Percentiles rank a stretch among this genome's conserved stretches.
phyloP scores from a whole-genome alignment of 2,797 vertebrate genomes.

The Fratercula arctica region DNA sequence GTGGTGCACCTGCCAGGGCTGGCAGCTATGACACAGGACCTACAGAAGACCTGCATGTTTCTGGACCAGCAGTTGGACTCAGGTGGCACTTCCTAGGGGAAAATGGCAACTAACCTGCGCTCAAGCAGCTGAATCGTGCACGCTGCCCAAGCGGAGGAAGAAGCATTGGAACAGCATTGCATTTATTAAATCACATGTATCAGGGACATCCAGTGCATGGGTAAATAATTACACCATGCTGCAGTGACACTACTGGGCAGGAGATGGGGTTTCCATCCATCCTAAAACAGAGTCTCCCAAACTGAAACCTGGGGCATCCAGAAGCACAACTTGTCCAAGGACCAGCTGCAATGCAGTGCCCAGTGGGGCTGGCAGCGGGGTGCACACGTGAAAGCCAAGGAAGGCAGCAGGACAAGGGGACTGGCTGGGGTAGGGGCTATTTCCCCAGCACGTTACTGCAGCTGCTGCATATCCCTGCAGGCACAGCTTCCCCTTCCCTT shows the following conservation, averaged over 20 bases:
- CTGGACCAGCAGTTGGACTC: background rate
- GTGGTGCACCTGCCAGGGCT: background rate
- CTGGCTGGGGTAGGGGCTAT: background rate
- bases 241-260: background rate
- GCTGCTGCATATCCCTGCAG: background rate
- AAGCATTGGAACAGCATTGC: background rate
- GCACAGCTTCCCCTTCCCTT: background rate
- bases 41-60: background rate
- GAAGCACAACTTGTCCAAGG: background rate
- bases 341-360: background rate
- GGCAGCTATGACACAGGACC: background rate
- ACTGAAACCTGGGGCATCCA: background rate
- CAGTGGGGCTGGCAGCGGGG: background rate
- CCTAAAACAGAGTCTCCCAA: background rate
- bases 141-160: background rate
- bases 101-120: background rate
- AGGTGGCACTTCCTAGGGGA: background rate
- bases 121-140: background rate
- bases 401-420: background rate
- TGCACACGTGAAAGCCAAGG: background rate
- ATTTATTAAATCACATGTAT: background rate
- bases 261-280: background rate
- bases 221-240: background rate
- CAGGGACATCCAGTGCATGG: background rate
- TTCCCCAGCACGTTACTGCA: rapidly evolving